Evolutionary conservation across 2,113 vertebrate genomes (phyloP).

Genomic region (Zosterops lateralis): DNA sequence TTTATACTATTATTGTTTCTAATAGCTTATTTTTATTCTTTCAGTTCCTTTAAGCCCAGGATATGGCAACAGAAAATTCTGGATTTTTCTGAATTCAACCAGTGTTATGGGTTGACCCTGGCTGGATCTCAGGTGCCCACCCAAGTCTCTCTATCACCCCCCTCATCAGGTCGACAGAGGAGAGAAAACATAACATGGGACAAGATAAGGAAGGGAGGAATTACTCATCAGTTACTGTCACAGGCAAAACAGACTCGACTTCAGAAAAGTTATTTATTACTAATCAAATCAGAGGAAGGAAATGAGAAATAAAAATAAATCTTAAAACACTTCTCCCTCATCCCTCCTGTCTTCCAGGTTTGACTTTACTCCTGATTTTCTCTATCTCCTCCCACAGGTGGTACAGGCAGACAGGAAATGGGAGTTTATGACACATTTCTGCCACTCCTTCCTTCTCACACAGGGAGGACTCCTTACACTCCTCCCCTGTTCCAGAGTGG

Average conservation of each 20-base stretch:
- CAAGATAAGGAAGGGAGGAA: not conserved
- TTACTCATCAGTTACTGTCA: not conserved
- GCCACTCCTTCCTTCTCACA: not conserved
- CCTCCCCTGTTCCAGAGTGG: not conserved
- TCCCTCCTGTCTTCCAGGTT: not conserved
- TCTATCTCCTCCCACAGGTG: not conserved
- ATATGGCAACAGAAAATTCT: not conserved
- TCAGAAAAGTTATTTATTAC: not conserved
- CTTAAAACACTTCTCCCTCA: not conserved
- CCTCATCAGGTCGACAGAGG: not conserved
- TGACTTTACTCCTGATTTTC: not conserved
- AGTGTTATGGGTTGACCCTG: not conserved
- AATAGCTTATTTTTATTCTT: not conserved
- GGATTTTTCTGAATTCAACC: not conserved
- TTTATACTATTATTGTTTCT: not conserved
- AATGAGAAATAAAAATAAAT: not conserved
- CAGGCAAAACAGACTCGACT: rapidly evolving
- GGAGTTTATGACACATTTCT: not conserved
- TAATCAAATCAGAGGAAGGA: not conserved
- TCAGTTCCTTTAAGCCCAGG: not conserved
- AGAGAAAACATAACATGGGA: not conserved
- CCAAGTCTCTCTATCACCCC: not conserved
- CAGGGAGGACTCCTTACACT: not conserved
- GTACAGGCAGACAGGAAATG: not conserved
- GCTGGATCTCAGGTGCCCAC: not conserved